Evolutionary conservation across 37 sponge, comb jelly and placozoan species (phyloP).

Genomic region (Hexactinellida sp.): DNA sequence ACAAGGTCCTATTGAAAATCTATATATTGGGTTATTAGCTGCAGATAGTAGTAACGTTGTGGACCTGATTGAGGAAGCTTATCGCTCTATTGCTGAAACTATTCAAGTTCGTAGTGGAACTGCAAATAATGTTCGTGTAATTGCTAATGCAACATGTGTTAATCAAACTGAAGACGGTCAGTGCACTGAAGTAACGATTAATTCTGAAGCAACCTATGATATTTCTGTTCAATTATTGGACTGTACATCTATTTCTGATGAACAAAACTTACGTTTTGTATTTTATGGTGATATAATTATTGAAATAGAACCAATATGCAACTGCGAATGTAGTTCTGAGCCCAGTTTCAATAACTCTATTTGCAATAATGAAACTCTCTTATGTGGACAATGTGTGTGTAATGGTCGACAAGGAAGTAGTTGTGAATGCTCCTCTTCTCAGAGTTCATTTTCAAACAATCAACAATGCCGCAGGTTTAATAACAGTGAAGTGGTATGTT

Average conservation of each 20-base stretch:
- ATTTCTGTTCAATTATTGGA: not conserved
- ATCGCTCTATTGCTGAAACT: conserved; percentile 13
- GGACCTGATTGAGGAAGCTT: not conserved
- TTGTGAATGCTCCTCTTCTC: conserved; percentile 9
- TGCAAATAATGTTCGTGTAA: not conserved
- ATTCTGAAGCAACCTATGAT: not conserved
- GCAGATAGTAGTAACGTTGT: not conserved
- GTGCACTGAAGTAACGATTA: not conserved
- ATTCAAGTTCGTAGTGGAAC: conserved; percentile 8
- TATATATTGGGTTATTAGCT: not conserved
- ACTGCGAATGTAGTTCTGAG: not conserved
- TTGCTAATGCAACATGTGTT: not conserved
- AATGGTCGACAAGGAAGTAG: not conserved
- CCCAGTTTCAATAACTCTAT: not conserved
- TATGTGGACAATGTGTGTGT: not conserved
- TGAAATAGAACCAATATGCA: not conserved
- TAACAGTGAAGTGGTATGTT: not conserved
- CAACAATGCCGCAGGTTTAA: not conserved
- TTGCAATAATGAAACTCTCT: not conserved
- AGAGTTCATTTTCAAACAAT: not conserved
- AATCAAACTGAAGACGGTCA: conserved; percentile 2
- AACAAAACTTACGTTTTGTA: not conserved
- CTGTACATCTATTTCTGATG: not conserved
- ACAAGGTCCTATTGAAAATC: conserved; percentile 10
- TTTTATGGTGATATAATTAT: conserved; percentile 1